These are phyloP conservation scores for Philaethria dido DNA, from an alignment of 2,888 invertebrate genomes.

Conservation along the genomic window DNA sequence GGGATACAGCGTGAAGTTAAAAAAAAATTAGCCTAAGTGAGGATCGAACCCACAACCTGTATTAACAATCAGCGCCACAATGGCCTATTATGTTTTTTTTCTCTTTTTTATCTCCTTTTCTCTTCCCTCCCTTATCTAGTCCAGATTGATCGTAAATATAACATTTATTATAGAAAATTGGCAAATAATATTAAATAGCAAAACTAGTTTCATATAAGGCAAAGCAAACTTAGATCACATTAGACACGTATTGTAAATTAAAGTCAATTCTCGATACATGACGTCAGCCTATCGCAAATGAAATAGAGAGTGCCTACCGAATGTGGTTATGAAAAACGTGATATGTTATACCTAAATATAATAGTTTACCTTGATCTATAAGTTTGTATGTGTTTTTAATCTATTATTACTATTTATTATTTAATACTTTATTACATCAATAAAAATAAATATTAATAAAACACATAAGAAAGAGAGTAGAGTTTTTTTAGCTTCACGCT, in stretches of 20 bases:
- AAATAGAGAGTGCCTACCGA: constrained; percentile 8
- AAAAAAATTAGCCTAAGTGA: too few relatives aligned
- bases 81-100: too few relatives aligned
- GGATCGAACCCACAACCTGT: too few relatives aligned
- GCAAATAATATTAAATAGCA: constrained; percentile 3
- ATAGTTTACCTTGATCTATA: background rate
- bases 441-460: too few relatives aligned
- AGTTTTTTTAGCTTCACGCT: too few relatives aligned
- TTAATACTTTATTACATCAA: too few relatives aligned
- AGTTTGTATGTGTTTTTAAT: background rate
- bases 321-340: background rate
- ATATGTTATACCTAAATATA: background rate
- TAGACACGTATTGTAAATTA: constrained; percentile 21
- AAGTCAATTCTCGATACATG: constrained; percentile 9
- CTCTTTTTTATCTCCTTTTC: too few relatives aligned
- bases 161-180: constrained; percentile 9
- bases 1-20: too few relatives aligned
- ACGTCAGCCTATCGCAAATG: constrained; percentile 8
- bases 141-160: background rate
- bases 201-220: constrained; percentile 10
- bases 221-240: constrained; percentile 5
- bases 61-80: too few relatives aligned
- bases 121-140: background rate
- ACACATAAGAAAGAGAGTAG: too few relatives aligned
- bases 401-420: too few relatives aligned